phyloP scores from a whole-genome alignment of 2,797 vertebrate species.

The Psittacula derbiana region DNA sequence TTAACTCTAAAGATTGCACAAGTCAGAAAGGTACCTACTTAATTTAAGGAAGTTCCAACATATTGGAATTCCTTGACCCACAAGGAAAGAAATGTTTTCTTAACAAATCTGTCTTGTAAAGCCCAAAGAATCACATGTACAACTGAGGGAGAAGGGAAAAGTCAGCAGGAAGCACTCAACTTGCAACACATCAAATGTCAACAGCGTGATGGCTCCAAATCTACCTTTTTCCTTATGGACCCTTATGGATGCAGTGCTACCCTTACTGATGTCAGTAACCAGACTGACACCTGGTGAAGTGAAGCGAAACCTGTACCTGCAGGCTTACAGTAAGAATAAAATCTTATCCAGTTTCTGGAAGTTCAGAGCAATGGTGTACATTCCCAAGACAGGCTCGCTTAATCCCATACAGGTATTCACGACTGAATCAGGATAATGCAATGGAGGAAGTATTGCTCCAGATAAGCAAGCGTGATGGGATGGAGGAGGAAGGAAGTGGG shows the following conservation, averaged over 20 bases:
- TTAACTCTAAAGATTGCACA: not conserved
- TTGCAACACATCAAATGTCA: not conserved
- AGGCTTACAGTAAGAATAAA: not conserved
- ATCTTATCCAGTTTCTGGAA: not conserved
- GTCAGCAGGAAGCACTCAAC: not conserved
- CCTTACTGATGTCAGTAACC: not conserved
- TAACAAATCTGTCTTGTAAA: not conserved
- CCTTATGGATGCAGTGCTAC: not conserved
- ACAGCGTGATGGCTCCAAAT: not conserved
- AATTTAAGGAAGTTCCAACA: not conserved
- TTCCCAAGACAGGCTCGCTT: not conserved
- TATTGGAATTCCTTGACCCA: fast-evolving
- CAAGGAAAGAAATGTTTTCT: not conserved
- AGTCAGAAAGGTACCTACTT: not conserved
- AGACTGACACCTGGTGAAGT: not conserved
- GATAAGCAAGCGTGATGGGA: not conserved
- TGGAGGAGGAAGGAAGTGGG: not conserved
- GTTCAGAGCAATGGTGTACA: not conserved
- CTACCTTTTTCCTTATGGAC: not conserved
- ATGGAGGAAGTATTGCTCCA: not conserved
- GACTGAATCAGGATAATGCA: not conserved
- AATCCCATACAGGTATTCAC: not conserved
- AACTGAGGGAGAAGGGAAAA: not conserved
- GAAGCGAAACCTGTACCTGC: not conserved
- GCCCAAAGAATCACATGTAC: not conserved